A percentile compares a stretch with the other conserved stretches of the same genome.
Conservation (phyloP, 2,888 invertebrate species). For the Catocala nupta region DNA sequence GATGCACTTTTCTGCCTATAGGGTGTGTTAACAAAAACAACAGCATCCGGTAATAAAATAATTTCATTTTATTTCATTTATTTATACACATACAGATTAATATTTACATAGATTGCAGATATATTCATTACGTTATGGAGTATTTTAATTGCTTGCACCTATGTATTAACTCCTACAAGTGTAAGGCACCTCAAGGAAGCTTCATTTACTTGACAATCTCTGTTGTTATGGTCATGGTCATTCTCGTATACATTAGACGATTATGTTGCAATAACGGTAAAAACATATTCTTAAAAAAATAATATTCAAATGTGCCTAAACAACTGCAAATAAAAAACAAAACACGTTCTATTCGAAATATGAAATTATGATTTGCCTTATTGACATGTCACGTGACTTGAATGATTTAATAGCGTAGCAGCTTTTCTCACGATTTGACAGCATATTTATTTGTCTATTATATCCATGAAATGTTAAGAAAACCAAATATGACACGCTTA, state of each 20-base stretch:
- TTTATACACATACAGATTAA: constrained; percentile 74
- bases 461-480: too few relatives aligned
- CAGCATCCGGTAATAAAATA: constrained; percentile 80
- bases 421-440: too few relatives aligned
- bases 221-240: constrained; percentile 54
- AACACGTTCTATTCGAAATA: too few relatives aligned
- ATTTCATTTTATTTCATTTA: constrained; percentile 79
- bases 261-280: not conserved
- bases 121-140: constrained; percentile 76
- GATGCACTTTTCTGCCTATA: too few relatives aligned
- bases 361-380: too few relatives aligned
- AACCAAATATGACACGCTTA: too few relatives aligned
- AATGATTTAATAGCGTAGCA: too few relatives aligned
- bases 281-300: too few relatives aligned
- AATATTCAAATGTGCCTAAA: too few relatives aligned
- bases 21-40: constrained; percentile 54
- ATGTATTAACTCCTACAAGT: constrained; percentile 61
- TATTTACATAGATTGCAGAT: constrained; percentile 81
- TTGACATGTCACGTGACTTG: too few relatives aligned
- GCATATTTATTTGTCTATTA: too few relatives aligned
- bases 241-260: not conserved
- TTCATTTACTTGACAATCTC: constrained; percentile 58
- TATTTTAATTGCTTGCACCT: constrained; percentile 80
- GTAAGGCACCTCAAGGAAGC: constrained; percentile 83
- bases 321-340: too few relatives aligned